Conservation (phyloP, 2,797 vertebrate species). For the Aphelocoma californica region DNA sequence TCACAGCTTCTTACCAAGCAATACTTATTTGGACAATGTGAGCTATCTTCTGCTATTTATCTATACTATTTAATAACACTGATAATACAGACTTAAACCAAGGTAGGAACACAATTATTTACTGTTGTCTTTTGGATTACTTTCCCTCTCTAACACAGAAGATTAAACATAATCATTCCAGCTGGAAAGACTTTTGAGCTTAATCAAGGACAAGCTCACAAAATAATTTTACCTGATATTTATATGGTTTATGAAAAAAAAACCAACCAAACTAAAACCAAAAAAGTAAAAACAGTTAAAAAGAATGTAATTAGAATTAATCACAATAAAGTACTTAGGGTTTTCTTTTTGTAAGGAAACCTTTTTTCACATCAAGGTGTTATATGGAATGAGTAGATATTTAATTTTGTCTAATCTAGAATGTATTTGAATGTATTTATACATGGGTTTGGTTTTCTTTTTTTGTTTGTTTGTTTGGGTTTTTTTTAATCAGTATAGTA, state of each 20-base stretch:
- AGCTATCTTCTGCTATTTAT: conserved; percentile 28
- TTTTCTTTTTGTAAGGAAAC: not conserved
- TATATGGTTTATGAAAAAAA: not conserved
- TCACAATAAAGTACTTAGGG: not conserved
- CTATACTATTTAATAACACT: conserved; percentile 27
- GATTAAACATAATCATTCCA: conserved; percentile 70
- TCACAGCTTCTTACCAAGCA: not conserved
- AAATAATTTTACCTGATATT: conserved; percentile 66
- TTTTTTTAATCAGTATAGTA: not conserved
- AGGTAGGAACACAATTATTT: conserved; percentile 60
- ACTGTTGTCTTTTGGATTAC: conserved; percentile 64
- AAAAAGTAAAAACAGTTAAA: not conserved
- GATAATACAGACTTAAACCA: conserved; percentile 43
- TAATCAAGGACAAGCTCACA: conserved; percentile 65
- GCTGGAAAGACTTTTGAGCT: conserved; percentile 51
- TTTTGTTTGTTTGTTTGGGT: too few relatives aligned
- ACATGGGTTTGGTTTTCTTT: not conserved
- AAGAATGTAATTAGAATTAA: conserved; percentile 44
- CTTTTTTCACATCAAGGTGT: not conserved
- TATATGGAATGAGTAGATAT: not conserved
- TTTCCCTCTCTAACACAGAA: conserved; percentile 56
- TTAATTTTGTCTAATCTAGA: not conserved
- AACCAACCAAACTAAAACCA: too few relatives aligned
- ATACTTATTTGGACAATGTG: not conserved
- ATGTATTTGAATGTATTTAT: not conserved